These are phyloP conservation scores for Peromyscus eremicus DNA, from an alignment of 2,797 vertebrate species.

Conservation along the genomic window DNA sequence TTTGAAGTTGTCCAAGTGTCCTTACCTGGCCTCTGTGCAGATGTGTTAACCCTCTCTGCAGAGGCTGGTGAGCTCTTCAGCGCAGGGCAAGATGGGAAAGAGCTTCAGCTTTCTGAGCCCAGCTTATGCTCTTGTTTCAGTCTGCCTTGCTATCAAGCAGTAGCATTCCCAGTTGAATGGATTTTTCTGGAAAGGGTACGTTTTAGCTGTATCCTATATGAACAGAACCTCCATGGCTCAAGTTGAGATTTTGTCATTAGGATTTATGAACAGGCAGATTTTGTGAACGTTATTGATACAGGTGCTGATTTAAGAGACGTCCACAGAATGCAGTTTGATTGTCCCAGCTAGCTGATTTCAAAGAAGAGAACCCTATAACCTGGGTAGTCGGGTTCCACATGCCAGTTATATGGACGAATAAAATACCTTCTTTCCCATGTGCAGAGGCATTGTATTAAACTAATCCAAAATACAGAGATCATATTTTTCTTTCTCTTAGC, in stretches of 20 bases:
- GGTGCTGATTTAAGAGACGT: background rate
- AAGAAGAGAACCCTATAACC: background rate
- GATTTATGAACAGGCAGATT: background rate
- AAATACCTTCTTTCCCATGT: background rate
- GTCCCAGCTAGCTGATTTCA: background rate
- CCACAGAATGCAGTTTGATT: background rate
- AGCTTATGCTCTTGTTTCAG: background rate
- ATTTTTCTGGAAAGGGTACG: background rate
- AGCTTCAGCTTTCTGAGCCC: background rate
- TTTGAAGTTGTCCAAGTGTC: background rate
- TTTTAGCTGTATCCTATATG: background rate
- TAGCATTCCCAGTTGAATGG: background rate
- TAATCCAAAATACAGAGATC: background rate
- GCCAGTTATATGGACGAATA: background rate
- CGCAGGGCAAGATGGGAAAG: background rate
- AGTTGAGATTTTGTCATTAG: slow-evolving; percentile 13
- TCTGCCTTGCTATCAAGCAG: background rate
- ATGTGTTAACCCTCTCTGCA: background rate
- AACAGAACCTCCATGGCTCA: background rate
- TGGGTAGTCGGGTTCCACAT: background rate
- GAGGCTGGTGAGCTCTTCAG: background rate
- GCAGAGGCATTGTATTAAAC: background rate
- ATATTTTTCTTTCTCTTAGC: background rate
- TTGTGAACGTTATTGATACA: background rate
- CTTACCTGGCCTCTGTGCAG: background rate